phyloP scores from a whole-genome alignment of 2,888 invertebrate species.

The Cerastis rubricosa region DNA sequence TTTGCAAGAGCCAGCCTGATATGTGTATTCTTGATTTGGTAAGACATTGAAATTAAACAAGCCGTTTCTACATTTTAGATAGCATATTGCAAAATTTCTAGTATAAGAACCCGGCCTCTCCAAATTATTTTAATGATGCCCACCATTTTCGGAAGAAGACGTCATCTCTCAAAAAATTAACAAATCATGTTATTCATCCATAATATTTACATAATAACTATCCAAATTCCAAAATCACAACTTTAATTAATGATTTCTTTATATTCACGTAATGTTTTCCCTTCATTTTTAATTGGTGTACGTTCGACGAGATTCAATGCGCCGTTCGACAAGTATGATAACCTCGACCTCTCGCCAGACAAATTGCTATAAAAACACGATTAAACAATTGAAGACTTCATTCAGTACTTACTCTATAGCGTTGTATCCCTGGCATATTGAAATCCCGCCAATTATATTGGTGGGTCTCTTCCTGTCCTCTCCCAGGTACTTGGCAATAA shows the following conservation, averaged over 20 bases:
- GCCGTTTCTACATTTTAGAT: background rate
- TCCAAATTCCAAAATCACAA: conserved; percentile 5
- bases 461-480: conserved; percentile 92
- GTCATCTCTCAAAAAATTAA: conserved; percentile 4
- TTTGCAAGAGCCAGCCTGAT: conserved; percentile 26
- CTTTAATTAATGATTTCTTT: conserved; percentile 5
- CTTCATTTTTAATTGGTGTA: conserved; percentile 18
- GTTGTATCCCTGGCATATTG: conserved; percentile 98
- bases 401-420: conserved; percentile 94
- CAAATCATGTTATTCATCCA: background rate
- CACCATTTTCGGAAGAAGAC: conserved; percentile 7
- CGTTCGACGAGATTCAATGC: conserved; percentile 29
- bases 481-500: conserved; percentile 98
- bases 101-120: background rate
- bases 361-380: conserved; percentile 33
- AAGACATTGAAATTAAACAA: conserved; percentile 21
- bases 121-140: background rate
- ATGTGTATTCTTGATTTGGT: conserved; percentile 24
- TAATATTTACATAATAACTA: conserved; percentile 1
- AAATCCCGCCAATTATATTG: conserved; percentile 96
- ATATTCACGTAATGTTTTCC: conserved; percentile 11
- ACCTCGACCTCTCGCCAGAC: conserved; percentile 50
- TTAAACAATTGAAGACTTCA: conserved; percentile 35
- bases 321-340: conserved; percentile 41
- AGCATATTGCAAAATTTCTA: conserved; percentile 8